These are phyloP conservation scores for Willisornis vidua DNA, from an alignment of 2,113 vertebrate genomes.

Conservation along the genomic window DNA sequence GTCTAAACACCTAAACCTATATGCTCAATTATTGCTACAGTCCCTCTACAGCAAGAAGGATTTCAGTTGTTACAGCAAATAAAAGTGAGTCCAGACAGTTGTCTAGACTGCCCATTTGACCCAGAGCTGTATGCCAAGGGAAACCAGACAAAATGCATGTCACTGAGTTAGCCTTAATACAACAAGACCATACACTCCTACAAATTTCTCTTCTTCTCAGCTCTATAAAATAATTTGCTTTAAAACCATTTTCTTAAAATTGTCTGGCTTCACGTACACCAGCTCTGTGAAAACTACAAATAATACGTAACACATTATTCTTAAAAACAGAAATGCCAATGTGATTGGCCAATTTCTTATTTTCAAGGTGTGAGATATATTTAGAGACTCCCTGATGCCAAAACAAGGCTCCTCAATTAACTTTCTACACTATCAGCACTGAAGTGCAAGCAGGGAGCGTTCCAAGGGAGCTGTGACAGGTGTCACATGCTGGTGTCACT, in stretches of 20 bases:
- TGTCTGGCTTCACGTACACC: neutral
- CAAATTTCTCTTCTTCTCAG: neutral
- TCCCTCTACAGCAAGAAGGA: neutral
- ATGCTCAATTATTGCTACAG: neutral
- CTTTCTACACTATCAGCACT: neutral
- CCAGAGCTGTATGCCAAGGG: neutral
- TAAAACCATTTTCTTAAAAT: neutral
- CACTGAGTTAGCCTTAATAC: neutral
- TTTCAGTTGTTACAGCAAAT: neutral
- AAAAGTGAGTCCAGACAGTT: neutral
- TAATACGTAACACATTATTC: neutral
- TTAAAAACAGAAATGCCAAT: neutral
- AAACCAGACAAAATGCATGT: neutral
- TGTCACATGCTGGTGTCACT: neutral
- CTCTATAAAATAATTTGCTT: neutral
- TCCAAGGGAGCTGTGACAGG: neutral
- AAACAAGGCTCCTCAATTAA: constrained; percentile 10
- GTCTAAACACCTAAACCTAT: neutral
- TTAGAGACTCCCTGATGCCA: neutral
- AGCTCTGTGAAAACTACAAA: neutral
- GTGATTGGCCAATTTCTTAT: neutral
- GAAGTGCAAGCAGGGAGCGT: neutral
- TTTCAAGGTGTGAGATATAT: neutral
- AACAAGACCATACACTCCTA: neutral
- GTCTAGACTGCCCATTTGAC: neutral